Evolutionary conservation across 2,797 vertebrate species (phyloP).

Genomic region (Hemitrygon akajei): DNA sequence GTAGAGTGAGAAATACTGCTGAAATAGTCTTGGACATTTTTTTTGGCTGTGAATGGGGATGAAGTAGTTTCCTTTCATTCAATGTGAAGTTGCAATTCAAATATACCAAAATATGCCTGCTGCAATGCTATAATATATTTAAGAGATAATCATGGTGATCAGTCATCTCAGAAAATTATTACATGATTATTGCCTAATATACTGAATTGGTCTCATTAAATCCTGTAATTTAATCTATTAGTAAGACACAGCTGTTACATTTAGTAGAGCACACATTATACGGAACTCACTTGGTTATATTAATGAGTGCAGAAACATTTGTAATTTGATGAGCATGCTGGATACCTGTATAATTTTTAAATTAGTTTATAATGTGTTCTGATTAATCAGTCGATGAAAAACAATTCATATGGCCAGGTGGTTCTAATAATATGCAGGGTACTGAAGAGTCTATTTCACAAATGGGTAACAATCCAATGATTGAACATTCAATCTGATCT

Average conservation of each 20-base stretch:
- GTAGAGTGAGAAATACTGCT: no score
- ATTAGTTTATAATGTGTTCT: conserved; percentile 59
- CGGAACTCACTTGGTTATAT: conserved; percentile 52
- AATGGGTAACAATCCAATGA: background rate
- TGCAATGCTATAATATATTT: background rate
- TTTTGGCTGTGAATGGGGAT: no score
- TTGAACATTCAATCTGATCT: background rate
- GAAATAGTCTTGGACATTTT: no score
- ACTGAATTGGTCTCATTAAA: conserved; percentile 22
- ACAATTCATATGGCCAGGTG: conserved; percentile 55
- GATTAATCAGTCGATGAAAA: conserved; percentile 55
- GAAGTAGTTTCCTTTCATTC: background rate
- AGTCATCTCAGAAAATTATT: conserved; percentile 9
- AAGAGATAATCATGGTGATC: background rate
- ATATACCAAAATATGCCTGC: background rate
- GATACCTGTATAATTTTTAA: conserved; percentile 52
- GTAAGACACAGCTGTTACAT: conserved; percentile 46
- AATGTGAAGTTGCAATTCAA: background rate
- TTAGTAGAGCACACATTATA: conserved; percentile 53
- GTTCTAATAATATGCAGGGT: conserved; percentile 46
- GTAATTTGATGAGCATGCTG: conserved; percentile 50
- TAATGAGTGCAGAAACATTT: conserved; percentile 33
- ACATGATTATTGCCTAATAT: background rate
- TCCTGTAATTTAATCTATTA: background rate
- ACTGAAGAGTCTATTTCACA: conserved; percentile 28